Evolutionary conservation across 2,888 invertebrate genomes (phyloP).

Genomic region (Cryptocephalus primarius): DNA sequence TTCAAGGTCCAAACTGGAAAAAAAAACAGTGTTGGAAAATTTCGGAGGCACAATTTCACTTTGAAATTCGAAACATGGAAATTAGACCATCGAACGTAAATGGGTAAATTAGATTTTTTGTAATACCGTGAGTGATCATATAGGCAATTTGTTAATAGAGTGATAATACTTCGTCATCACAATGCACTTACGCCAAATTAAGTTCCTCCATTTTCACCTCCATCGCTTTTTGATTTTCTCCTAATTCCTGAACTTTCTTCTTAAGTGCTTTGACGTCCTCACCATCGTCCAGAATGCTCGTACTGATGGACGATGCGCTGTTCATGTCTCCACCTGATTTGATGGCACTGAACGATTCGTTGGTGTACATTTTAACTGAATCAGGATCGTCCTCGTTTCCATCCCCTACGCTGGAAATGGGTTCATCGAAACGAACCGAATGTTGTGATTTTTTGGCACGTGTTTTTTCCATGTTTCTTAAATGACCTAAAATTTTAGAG

Average conservation of each 20-base stretch:
- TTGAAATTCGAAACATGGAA: too few relatives aligned
- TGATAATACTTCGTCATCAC: background rate
- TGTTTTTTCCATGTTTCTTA: too few relatives aligned
- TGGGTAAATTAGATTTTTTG: too few relatives aligned
- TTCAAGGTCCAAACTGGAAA: slow-evolving; percentile 22
- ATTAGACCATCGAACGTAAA: too few relatives aligned
- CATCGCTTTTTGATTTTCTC: slow-evolving; percentile 17
- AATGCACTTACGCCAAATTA: slow-evolving; percentile 11
- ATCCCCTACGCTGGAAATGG: too few relatives aligned
- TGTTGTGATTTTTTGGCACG: too few relatives aligned
- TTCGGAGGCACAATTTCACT: too few relatives aligned
- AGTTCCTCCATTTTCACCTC: slow-evolving; percentile 21
- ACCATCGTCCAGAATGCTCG: slow-evolving; percentile 17
- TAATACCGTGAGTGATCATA: too few relatives aligned
- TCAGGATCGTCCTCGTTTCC: too few relatives aligned
- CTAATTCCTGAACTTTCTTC: slow-evolving; percentile 16
- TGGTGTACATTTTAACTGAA: background rate
- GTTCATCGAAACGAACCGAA: too few relatives aligned
- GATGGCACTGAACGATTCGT: slow-evolving; percentile 6
- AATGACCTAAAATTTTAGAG: too few relatives aligned
- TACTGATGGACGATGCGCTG: slow-evolving; percentile 16
- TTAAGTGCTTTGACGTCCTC: slow-evolving; percentile 19
- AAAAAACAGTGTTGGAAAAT: background rate
- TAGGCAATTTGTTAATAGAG: too few relatives aligned
- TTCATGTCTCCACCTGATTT: slow-evolving; percentile 10